Evolutionary conservation across 2,113 vertebrate genomes (phyloP).

Genomic region (Cynopterus brachyotis): DNA sequence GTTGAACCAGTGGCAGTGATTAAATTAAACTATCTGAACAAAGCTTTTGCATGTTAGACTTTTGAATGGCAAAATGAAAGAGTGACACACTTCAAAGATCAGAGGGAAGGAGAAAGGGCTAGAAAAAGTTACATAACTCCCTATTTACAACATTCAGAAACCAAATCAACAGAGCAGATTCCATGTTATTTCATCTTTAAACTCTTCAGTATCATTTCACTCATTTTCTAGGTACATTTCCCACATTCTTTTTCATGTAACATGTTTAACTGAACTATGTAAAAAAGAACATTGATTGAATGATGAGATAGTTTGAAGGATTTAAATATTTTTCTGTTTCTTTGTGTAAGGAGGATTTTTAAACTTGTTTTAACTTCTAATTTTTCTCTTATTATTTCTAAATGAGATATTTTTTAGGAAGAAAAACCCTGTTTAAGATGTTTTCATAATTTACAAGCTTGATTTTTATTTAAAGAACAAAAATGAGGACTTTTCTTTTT

Average conservation of each 20-base stretch:
- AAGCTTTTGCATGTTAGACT: slow-evolving; percentile 95
- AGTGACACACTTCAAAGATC: slow-evolving; percentile 92
- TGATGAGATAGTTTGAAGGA: neutral
- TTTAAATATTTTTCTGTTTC: neutral
- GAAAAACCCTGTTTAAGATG: slow-evolving; percentile 20
- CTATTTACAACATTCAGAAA: slow-evolving; percentile 70
- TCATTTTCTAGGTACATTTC: neutral
- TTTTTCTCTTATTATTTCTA: slow-evolving; percentile 29
- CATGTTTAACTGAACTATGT: slow-evolving; percentile 3
- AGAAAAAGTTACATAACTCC: slow-evolving; percentile 74
- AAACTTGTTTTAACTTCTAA: slow-evolving; percentile 12
- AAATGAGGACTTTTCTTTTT: neutral
- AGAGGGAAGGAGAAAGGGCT: slow-evolving; percentile 74
- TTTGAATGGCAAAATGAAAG: slow-evolving; percentile 93
- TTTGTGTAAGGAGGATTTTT: neutral
- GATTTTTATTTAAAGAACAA: neutral
- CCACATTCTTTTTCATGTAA: neutral
- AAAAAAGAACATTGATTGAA: neutral
- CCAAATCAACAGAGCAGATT: slow-evolving; percentile 47
- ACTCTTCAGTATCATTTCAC: neutral
- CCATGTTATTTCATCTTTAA: slow-evolving; percentile 45
- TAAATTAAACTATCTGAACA: slow-evolving; percentile 99
- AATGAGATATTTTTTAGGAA: neutral
- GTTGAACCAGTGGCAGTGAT: slow-evolving; percentile 96
- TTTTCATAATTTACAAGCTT: neutral